Percentiles rank a stretch among this genome's conserved stretches.
These are phyloP conservation scores for Campylomormyrus numenius DNA, from an alignment of 2,113 vertebrate genomes.

Conservation along the genomic window DNA sequence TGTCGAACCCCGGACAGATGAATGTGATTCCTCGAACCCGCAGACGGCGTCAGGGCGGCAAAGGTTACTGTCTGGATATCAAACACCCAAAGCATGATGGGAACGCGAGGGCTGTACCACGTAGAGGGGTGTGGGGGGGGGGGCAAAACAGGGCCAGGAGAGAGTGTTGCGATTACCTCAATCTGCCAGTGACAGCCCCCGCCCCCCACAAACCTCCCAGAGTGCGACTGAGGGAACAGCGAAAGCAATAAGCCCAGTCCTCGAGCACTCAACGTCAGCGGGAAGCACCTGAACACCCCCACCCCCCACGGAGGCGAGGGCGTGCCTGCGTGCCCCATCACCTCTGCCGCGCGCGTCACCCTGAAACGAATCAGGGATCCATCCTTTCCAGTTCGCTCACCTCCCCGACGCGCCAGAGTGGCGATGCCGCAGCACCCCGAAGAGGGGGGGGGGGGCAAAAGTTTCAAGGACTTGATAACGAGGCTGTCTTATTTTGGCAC, in stretches of 20 bases:
- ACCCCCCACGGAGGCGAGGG: slow-evolving; percentile 4
- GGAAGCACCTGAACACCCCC: neutral
- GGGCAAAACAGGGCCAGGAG: neutral
- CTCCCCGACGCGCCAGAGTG: neutral
- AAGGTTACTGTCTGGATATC: neutral
- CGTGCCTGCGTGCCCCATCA: neutral
- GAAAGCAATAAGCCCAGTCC: neutral
- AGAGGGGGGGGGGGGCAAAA: neutral
- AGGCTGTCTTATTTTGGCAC: neutral
- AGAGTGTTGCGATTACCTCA: neutral
- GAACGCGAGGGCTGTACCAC: neutral
- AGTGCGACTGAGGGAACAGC: neutral
- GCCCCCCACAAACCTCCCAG: slow-evolving; percentile 11
- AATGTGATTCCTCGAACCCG: neutral
- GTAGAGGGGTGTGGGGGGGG: neutral
- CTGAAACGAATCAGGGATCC: neutral
- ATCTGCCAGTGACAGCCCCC: neutral
- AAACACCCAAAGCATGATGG: neutral
- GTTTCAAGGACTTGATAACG: slow-evolving; percentile 14
- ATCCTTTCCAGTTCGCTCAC: neutral
- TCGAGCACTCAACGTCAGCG: neutral
- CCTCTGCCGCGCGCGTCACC: neutral
- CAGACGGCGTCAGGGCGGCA: neutral
- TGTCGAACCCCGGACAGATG: neutral
- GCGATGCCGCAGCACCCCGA: neutral